These are phyloP conservation scores for Quiscalus mexicanus DNA, from an alignment of 2,113 vertebrate genomes.

Conservation along the genomic window DNA sequence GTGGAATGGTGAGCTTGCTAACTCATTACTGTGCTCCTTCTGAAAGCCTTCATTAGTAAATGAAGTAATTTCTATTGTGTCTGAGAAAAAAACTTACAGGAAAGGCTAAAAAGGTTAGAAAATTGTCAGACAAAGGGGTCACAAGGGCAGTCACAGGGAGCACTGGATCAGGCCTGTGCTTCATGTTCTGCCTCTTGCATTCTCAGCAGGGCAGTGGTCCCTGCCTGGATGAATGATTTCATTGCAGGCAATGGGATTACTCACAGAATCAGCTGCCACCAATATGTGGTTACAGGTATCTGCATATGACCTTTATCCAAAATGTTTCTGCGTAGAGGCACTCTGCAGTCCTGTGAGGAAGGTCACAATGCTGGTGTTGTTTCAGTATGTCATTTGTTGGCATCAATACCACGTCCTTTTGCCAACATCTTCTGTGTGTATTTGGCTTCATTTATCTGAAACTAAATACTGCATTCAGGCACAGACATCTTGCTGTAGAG, in stretches of 20 bases:
- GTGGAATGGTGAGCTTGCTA: neutral
- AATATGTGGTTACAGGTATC: constrained; percentile 7
- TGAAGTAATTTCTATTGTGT: neutral
- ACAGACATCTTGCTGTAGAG: neutral
- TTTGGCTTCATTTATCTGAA: neutral
- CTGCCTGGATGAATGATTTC: neutral
- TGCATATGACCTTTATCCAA: constrained; percentile 3
- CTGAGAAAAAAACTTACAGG: neutral
- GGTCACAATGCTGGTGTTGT: neutral
- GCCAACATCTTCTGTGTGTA: neutral
- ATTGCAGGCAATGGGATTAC: neutral
- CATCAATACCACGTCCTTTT: neutral
- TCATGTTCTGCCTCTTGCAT: neutral
- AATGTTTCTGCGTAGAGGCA: neutral
- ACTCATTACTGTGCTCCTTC: neutral
- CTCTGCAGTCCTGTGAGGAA: neutral
- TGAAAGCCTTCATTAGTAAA: neutral
- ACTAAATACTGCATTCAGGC: neutral
- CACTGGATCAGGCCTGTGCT: neutral
- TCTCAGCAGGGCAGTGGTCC: neutral
- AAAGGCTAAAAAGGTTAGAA: neutral
- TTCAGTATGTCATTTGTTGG: constrained; percentile 19
- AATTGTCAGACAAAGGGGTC: neutral
- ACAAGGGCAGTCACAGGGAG: neutral
- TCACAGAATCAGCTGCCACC: neutral